These are phyloP conservation scores for Pardosa pseudoannulata DNA, from an alignment of 2,888 invertebrate species.

Conservation along the genomic window DNA sequence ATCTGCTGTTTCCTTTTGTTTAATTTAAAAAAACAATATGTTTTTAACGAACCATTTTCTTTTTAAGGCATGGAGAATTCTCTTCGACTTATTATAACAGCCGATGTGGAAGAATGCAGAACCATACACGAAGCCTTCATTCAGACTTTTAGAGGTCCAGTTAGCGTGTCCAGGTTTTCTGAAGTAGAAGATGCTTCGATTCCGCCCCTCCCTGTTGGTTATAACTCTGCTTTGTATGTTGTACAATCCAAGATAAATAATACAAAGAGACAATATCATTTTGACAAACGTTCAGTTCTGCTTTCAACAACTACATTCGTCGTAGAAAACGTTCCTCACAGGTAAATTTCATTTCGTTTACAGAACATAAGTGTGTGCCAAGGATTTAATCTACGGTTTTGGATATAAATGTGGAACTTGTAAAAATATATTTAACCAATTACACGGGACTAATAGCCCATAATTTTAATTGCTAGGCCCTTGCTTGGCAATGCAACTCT, in stretches of 20 bases:
- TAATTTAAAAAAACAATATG: too few species aligned
- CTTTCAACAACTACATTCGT: conserved; percentile 2
- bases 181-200: background rate
- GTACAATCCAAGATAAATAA: conserved; percentile 23
- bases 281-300: background rate
- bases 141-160: background rate
- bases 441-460: too few species aligned
- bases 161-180: background rate
- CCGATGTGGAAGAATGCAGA: background rate
- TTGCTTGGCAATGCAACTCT: too few species aligned
- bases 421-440: too few species aligned
- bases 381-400: too few species aligned
- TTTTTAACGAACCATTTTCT: too few species aligned
- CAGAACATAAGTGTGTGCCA: too few species aligned
- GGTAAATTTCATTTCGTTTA: too few species aligned
- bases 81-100: conserved; percentile 10
- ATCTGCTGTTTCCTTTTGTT: too few species aligned
- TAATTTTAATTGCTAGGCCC: too few species aligned
- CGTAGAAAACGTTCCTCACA: conserved; percentile 14
- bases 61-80: conserved; percentile 8
- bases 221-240: conserved; percentile 8
- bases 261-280: background rate
- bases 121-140: conserved; percentile 29
- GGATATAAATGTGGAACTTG: too few species aligned
- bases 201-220: conserved; percentile 26